Evolutionary conservation across 2,113 vertebrate genomes (phyloP).

Genomic region (Strix uralensis): DNA sequence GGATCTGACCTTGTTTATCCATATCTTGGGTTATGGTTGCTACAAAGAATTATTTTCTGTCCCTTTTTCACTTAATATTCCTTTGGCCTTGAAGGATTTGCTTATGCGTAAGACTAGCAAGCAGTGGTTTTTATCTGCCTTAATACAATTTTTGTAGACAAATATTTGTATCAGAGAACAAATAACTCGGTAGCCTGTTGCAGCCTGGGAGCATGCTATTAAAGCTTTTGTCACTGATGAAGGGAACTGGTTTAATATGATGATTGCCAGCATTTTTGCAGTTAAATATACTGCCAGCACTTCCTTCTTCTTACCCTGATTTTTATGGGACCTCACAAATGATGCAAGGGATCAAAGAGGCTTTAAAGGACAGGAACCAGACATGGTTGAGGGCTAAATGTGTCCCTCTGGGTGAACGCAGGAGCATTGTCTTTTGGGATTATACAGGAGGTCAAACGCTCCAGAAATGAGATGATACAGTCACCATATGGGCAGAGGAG

Average conservation of each 20-base stretch:
- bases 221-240: background rate
- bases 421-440: background rate
- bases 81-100: background rate
- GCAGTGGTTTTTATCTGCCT: background rate
- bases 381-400: background rate
- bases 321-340: background rate
- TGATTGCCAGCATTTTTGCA: background rate
- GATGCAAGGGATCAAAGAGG: background rate
- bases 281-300: background rate
- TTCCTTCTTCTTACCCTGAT: background rate
- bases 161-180: background rate
- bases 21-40: background rate
- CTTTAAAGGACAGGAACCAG: background rate
- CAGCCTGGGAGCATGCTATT: fast-evolving
- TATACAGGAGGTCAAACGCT: background rate
- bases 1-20: background rate
- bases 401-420: background rate
- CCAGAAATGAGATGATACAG: background rate
- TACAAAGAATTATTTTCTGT: background rate
- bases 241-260: background rate
- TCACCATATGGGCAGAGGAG: background rate
- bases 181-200: background rate
- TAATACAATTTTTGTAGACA: background rate
- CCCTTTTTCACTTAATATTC: background rate
- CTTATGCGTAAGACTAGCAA: background rate